Percentiles rank a stretch among this genome's conserved stretches.
Evolutionary conservation across 1,140 invertebrate species (phyloP).

Genomic region (Brachionus koreanus): DNA sequence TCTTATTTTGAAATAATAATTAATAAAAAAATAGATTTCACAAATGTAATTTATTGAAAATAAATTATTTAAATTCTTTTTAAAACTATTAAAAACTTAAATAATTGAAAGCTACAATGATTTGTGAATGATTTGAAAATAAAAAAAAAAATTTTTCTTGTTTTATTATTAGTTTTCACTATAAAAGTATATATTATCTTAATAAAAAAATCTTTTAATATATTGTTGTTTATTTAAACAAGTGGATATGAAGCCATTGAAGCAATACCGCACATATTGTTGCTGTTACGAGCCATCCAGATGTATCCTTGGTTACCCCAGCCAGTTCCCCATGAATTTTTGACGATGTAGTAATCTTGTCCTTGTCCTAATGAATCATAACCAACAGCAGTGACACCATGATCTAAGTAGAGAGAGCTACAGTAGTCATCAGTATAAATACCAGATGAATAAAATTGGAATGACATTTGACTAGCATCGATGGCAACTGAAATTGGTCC

Average conservation of each 20-base stretch:
- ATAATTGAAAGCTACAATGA: background rate
- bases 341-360: constrained; percentile 47
- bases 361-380: constrained; percentile 45
- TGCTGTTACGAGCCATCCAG: constrained; percentile 77
- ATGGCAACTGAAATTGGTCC: constrained; percentile 82
- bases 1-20: too few relatives aligned
- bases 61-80: too few relatives aligned
- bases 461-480: constrained; percentile 75
- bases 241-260: constrained; percentile 65
- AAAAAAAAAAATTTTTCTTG: background rate
- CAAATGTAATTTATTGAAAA: too few relatives aligned
- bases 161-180: background rate
- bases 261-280: constrained; percentile 85
- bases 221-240: constrained; percentile 46
- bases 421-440: constrained; percentile 51
- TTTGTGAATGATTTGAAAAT: background rate
- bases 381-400: constrained; percentile 47
- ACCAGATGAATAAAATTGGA: constrained; percentile 44
- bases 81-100: too few relatives aligned
- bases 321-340: constrained; percentile 46
- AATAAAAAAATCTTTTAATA: constrained; percentile 17
- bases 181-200: background rate
- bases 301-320: constrained; percentile 64
- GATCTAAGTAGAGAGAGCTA: constrained; percentile 45
- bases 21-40: too few relatives aligned